Percentiles rank a stretch among this genome's conserved stretches.
phyloP scores from a whole-genome alignment of 2,797 vertebrate genomes.

The Eutrigla gurnardus region DNA sequence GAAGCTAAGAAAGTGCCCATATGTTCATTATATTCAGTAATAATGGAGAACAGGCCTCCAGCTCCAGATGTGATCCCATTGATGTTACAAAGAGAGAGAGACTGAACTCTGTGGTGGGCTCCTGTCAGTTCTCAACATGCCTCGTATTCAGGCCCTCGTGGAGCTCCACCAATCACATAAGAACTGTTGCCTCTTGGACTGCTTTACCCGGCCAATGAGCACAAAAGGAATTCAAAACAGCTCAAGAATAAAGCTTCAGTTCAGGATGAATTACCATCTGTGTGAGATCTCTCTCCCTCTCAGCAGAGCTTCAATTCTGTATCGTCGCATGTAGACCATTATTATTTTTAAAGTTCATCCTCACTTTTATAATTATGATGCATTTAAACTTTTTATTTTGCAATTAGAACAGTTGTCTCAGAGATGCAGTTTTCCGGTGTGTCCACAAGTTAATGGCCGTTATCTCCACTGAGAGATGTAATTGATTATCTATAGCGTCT shows the following conservation, averaged over 20 bases:
- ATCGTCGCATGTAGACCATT: not conserved
- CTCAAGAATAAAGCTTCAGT: slow-evolving; percentile 1
- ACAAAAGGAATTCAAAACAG: slow-evolving; percentile 6
- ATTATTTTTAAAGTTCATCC: not conserved
- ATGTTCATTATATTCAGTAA: slow-evolving; percentile 35
- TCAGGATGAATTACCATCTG: not conserved
- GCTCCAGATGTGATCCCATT: slow-evolving; percentile 24
- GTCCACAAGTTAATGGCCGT: not conserved
- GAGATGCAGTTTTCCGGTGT: not conserved
- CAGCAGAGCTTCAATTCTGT: not conserved
- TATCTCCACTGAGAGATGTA: slow-evolving; percentile 5
- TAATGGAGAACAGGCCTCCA: slow-evolving; percentile 19
- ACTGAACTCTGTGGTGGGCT: slow-evolving; percentile 16
- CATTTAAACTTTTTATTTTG: not conserved
- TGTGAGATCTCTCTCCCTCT: slow-evolving; percentile 8
- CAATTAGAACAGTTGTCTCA: not conserved
- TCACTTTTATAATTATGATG: not conserved
- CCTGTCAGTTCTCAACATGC: slow-evolving; percentile 22
- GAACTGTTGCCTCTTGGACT: slow-evolving; percentile 8
- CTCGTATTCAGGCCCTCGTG: slow-evolving; percentile 21
- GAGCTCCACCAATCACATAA: slow-evolving; percentile 9
- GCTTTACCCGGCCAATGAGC: not conserved
- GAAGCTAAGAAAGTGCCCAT: slow-evolving; percentile 23
- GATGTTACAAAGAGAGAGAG: slow-evolving; percentile 23
- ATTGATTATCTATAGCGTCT: not conserved